A percentile compares a stretch with the other conserved stretches of the same genome.
Evolutionary conservation across 1,140 invertebrate species (phyloP).

Genomic region (Zophobas atratus): DNA sequence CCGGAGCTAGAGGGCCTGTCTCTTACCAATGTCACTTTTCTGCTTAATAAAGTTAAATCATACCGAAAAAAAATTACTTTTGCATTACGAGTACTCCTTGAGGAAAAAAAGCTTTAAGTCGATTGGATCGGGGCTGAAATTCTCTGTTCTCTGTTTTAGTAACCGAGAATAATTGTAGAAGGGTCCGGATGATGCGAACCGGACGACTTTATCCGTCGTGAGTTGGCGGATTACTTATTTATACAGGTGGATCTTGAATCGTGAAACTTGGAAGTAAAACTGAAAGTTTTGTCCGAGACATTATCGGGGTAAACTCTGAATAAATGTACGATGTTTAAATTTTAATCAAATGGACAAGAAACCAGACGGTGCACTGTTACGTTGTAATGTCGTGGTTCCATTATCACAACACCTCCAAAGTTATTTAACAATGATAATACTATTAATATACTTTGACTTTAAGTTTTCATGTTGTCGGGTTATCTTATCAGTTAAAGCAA

Average conservation of each 20-base stretch:
- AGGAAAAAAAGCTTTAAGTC: neutral
- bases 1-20: no score
- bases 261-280: neutral
- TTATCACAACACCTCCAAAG: no score
- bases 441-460: no score
- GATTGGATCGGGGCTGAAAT: neutral
- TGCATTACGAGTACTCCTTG: neutral
- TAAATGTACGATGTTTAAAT: no score
- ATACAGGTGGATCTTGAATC: neutral
- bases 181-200: neutral
- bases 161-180: neutral
- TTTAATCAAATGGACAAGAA: no score
- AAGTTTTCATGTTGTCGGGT: no score
- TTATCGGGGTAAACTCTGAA: neutral
- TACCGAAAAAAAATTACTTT: neutral
- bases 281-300: neutral
- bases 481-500: no score
- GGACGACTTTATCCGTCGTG: constrained; percentile 3
- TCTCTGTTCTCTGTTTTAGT: neutral
- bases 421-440: no score
- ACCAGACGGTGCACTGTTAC: no score
- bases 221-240: constrained; percentile 19
- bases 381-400: no score
- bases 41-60: neutral
- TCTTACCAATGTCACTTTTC: neutral